Evolutionary conservation across 2,797 vertebrate genomes (phyloP).

Genomic region (Buphagus erythrorhynchus): DNA sequence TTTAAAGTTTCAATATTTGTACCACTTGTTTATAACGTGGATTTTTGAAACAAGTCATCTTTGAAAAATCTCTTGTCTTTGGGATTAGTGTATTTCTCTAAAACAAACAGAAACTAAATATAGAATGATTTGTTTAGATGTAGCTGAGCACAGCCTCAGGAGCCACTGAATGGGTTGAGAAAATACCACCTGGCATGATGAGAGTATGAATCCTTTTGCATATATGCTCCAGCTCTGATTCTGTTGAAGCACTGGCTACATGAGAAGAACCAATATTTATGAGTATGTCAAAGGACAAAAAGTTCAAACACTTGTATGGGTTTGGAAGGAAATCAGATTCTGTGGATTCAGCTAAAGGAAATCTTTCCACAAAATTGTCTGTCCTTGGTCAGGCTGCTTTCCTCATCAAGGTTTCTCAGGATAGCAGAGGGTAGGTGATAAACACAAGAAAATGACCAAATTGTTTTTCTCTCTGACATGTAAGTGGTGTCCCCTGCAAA

Average conservation of each 20-base stretch:
- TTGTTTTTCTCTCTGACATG: not conserved
- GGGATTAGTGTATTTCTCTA: not conserved
- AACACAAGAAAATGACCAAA: not conserved
- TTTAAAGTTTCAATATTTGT: not conserved
- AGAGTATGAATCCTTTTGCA: not conserved
- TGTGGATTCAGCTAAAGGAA: not conserved
- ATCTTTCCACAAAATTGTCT: not conserved
- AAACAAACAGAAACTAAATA: not conserved
- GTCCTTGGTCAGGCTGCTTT: not conserved
- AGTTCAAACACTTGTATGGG: not conserved
- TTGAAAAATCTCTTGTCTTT: not conserved
- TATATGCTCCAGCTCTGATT: not conserved
- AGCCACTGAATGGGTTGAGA: not conserved
- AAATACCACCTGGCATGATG: not conserved
- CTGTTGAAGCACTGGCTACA: not conserved
- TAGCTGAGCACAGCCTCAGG: not conserved
- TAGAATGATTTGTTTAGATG: not conserved
- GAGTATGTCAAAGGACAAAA: not conserved
- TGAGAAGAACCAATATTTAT: not conserved
- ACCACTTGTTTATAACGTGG: not conserved
- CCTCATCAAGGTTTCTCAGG: not conserved
- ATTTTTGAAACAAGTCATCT: not conserved
- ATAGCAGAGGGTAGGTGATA: not conserved
- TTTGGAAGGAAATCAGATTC: not conserved
- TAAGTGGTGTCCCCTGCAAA: not conserved